These are phyloP conservation scores for Microchrysa polita DNA, from an alignment of 2,888 invertebrate genomes.

Conservation along the genomic window DNA sequence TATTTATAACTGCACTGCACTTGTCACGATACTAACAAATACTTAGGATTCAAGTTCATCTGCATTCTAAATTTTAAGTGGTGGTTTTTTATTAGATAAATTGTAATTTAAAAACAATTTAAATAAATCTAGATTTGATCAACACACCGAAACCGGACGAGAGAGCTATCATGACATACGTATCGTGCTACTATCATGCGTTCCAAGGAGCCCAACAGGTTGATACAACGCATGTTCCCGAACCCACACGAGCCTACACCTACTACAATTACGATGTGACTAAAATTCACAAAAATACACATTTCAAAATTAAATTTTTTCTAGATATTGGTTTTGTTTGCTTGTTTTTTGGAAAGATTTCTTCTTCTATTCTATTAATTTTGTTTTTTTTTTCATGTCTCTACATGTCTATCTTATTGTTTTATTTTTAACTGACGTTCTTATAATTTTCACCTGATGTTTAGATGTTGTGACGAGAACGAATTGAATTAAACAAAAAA, in stretches of 20 bases:
- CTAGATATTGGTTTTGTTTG: slow-evolving; percentile 42
- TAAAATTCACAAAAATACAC: slow-evolving; percentile 65
- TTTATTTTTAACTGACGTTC: neutral
- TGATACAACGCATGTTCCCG: slow-evolving; percentile 65
- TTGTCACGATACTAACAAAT: too few relatives aligned
- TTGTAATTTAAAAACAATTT: slow-evolving; percentile 25
- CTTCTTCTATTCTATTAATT: slow-evolving; percentile 32
- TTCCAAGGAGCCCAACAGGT: slow-evolving; percentile 99
- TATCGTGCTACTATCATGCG: slow-evolving; percentile 99
- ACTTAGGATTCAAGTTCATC: too few relatives aligned
- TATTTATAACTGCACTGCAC: too few relatives aligned
- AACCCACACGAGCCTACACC: slow-evolving; percentile 65
- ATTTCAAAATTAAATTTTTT: slow-evolving; percentile 51
- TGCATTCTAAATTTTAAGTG: neutral
- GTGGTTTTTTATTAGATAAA: slow-evolving; percentile 5
- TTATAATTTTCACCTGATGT: neutral
- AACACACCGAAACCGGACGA: slow-evolving; percentile 99
- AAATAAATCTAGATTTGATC: slow-evolving; percentile 87
- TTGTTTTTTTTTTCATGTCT: slow-evolving; percentile 3
- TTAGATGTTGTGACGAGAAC: slow-evolving; percentile 32
- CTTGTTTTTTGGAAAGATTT: slow-evolving; percentile 53
- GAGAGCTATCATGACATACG: slow-evolving; percentile 99
- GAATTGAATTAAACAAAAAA: neutral
- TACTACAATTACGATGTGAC: slow-evolving; percentile 65
- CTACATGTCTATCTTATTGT: slow-evolving; percentile 5